Base-by-base conservation (phyloP, 2,888 invertebrate species). In the Cosmopolites sordidus region DNA sequence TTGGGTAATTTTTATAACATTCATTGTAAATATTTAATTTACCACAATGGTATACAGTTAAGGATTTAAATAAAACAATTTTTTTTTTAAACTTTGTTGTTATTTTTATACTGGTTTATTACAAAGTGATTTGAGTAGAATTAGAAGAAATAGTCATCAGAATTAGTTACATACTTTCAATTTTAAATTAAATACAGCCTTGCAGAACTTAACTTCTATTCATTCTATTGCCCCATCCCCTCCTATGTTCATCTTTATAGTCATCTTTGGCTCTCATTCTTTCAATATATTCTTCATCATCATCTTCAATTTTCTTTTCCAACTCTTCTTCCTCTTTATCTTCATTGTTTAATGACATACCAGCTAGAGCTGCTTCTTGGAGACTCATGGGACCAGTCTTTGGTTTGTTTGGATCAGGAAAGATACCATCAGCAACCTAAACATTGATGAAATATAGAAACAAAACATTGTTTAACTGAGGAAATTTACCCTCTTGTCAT, bases 141-240 rank as follows among this genome's bases (percentile, higher is more conserved):
- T n/a, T n/a, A n/a, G n/a, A n/a, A n/a, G n/a, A n/a, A n/a, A n/a
- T n/a, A n/a, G n/a, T n/a, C n/a, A n/a, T n/a, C n/a, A n/a, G n/a
- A n/a, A n/a, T n/a, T n/a, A n/a, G n/a, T n/a, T n/a, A n/a, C n/a
- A n/a, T n/a, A n/a, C n/a, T n/a, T n/a, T n/a, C n/a, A n/a, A n/a
- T n/a, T 22, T 22, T 29, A 15, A 39, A 40, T 48, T 40, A 33
- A 9, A 33, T 30, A 41, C 30, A 33, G 12, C 1, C 17, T 3
- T 41, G 14, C 9, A 29, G 9, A 33, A 48, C n/a, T 75, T 82
- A 89, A 74, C 89, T 89, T 65, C 89, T 77, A 72, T 89, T 89
- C 68, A 85, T 75, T 44, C 92, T 77, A 75, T 93, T 93, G 41
- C 93, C 93, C 83, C 87, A 90, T 9, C 93, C 93, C 53, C 92